Evolutionary conservation across 2,113 vertebrate species (phyloP), one percentile per base, ranked within the genome.

Genomic region (Melanerpes aurifrons): DNA sequence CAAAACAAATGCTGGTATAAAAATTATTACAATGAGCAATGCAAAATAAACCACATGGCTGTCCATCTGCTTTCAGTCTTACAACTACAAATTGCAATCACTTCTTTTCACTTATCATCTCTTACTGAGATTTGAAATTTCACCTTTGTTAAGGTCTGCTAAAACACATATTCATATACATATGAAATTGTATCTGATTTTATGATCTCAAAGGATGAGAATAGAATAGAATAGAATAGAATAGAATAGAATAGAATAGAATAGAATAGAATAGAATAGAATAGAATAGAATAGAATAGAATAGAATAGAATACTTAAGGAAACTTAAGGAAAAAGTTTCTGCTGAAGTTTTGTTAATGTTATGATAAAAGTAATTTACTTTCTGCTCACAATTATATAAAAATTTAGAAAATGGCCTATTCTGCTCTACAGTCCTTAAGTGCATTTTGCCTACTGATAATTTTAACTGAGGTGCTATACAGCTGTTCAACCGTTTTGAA

Each of bases 1-100:
- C 50, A 85, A 94, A 95, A 76, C 56, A 94, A 76, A 82, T n/a
- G n/a, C 64, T 88, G 48, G 31, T 63, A 83, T 57, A 78, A 69
- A 88, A 57, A 11, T 25, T 57, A 68, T 43, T 76, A 54, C n/a
- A 76, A 29, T 6, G 59, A 93, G 63, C 50, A 92, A 92, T 63
- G 28, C 87, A 68, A 94, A 94, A 80, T 56, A 70, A 45, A 56
- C 12, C 74, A 93, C 77, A 66, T 85, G 71, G 67, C 13, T 92
- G 59, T 76, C 82, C 91, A 94, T 93, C 91, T 96, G 91, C 32
- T 95, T 68, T 19, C 61, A 93, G 48, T 45, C 35, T 79, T 57
- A 26, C 7, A 48, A 19, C 7, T 22, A 47, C 9, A 71, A 78
- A 81, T 75, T 25, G 3, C 20, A 84, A 66, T 28, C 15, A 53